Percentiles rank a stretch among this genome's conserved stretches.
phyloP scores from a whole-genome alignment of 1,140 invertebrate genomes.

The Drosophila aff. region DNA sequence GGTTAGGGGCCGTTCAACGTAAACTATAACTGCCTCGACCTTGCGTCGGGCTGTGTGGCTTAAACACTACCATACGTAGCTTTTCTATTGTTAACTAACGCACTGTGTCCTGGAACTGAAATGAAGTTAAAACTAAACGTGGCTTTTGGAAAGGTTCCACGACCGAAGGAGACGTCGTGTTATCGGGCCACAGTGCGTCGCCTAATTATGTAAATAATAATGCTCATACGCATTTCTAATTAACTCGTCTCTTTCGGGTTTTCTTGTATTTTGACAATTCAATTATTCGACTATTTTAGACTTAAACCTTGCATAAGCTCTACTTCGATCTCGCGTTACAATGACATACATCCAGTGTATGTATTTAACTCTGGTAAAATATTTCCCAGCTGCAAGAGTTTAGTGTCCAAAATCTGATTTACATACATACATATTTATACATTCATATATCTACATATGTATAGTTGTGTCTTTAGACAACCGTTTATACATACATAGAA shows the following conservation, averaged over 20 bases:
- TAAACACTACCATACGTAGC: constrained; percentile 26
- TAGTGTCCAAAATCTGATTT: constrained; percentile 11
- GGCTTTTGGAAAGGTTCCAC: not conserved
- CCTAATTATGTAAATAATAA: constrained; percentile 43
- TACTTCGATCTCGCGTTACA: too few relatives aligned
- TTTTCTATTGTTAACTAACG: constrained; percentile 33
- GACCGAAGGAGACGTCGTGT: too few relatives aligned
- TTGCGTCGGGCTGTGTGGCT: not conserved
- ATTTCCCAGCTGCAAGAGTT: not conserved
- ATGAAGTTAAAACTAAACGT: constrained; percentile 4
- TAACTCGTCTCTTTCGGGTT: not conserved
- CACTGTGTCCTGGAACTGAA: constrained; percentile 30
- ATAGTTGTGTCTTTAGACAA: constrained; percentile 8
- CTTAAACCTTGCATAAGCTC: not conserved
- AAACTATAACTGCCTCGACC: not conserved
- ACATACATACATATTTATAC: not conserved
- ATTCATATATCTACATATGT: not conserved
- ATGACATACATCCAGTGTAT: not conserved
- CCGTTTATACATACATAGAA: constrained; percentile 21
- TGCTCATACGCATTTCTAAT: constrained; percentile 4
- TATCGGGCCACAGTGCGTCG: constrained; percentile 32
- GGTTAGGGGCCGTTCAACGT: constrained; percentile 6
- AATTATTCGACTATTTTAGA: not conserved
- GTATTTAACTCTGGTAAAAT: not conserved
- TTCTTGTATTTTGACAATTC: constrained; percentile 1